phyloP scores from a whole-genome alignment of 2,113 vertebrate species.

The Edolisoma coerulescens region DNA sequence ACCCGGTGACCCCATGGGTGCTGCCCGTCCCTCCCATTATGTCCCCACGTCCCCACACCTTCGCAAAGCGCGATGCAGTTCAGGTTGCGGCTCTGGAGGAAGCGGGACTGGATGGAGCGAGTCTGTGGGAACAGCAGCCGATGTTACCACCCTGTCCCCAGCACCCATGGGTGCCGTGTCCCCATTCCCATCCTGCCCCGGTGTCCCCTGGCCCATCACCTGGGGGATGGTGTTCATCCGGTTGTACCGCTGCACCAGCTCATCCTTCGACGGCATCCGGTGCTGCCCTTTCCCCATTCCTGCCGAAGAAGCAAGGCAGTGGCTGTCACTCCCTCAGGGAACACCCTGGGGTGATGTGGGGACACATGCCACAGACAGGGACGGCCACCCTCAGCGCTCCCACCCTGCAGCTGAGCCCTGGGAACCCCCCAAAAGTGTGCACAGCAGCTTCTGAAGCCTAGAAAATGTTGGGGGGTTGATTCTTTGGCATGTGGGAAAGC shows the following conservation, averaged over 20 bases:
- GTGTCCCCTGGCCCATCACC: constrained; percentile 59
- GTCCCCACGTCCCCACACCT: constrained; percentile 69
- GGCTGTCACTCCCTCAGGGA: not conserved
- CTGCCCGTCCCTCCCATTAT: not conserved
- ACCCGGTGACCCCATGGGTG: accelerated
- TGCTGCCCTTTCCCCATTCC: constrained; percentile 99
- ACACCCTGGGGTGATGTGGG: accelerated
- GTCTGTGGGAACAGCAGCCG: constrained; percentile 66
- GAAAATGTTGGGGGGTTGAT: not conserved
- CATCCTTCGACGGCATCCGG: constrained; percentile 98
- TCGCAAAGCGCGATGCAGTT: constrained; percentile 99
- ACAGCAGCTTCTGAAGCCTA: not conserved
- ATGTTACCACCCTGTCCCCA: not conserved
- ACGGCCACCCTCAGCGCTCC: accelerated
- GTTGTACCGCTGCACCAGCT: constrained; percentile 97
- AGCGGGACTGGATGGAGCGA: constrained; percentile 94
- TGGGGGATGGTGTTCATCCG: constrained; percentile 98
- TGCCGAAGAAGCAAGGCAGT: not conserved
- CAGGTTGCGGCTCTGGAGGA: constrained; percentile 97
- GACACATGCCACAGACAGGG: not conserved
- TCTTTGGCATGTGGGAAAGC: not conserved
- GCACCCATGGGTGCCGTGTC: accelerated
- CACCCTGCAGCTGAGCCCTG: not conserved
- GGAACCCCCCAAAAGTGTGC: not conserved
- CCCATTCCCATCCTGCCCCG: accelerated